phyloP scores from a whole-genome alignment of 1,140 invertebrate species.

The Episyrphus balteatus region DNA sequence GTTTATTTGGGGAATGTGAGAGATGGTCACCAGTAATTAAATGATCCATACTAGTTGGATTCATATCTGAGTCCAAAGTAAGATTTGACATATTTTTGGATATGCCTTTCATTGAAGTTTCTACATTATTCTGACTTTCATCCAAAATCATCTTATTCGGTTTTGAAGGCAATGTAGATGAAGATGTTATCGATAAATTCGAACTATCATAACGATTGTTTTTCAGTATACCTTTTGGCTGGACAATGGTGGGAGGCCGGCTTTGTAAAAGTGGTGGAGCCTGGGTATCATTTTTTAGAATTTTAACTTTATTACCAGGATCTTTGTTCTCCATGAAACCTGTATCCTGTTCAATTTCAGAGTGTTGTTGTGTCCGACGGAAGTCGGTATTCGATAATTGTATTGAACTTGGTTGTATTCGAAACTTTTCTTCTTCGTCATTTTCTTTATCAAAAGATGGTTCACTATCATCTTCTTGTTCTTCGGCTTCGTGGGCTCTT shows the following conservation, averaged over 20 bases:
- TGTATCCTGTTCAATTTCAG: not conserved
- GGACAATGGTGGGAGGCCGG: constrained; percentile 8
- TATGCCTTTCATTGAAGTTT: not conserved
- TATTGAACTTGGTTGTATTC: constrained; percentile 25
- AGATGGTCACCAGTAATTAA: no score
- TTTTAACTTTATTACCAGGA: not conserved
- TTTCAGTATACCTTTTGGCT: constrained; percentile 35
- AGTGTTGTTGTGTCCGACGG: constrained; percentile 16
- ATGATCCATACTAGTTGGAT: constrained; percentile 5
- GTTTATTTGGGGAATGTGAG: not conserved
- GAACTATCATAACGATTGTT: constrained; percentile 31
- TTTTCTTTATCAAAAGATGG: constrained; percentile 38
- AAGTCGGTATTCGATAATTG: constrained; percentile 30
- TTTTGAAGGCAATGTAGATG: constrained; percentile 17
- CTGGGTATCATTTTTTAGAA: not conserved
- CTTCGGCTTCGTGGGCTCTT: constrained; percentile 63
- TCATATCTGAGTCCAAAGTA: constrained; percentile 27
- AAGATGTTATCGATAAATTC: not conserved
- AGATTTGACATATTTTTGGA: constrained; percentile 18
- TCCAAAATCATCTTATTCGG: no score
- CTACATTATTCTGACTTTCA: no score
- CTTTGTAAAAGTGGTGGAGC: constrained; percentile 3
- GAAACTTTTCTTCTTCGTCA: constrained; percentile 26
- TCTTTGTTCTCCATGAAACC: not conserved
- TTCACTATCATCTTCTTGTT: constrained; percentile 68